phyloP scores from a whole-genome alignment of 2,888 invertebrate species.

The Mythimna impura region DNA sequence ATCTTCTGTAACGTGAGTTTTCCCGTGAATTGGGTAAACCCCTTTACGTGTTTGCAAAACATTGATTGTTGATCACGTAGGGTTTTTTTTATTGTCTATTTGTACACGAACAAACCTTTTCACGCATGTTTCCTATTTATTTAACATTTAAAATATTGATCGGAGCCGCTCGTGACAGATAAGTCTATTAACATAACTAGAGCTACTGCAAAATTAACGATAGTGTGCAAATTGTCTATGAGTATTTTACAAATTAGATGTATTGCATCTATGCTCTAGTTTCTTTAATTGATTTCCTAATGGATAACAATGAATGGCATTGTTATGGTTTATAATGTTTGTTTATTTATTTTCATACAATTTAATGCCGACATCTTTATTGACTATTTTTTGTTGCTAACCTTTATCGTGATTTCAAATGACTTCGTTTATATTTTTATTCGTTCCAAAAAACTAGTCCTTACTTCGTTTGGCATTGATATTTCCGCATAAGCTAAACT shows the following conservation, averaged over 20 bases:
- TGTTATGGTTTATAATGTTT: background rate
- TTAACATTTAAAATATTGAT: slow-evolving; percentile 7
- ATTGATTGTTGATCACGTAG: slow-evolving; percentile 61
- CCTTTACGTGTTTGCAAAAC: slow-evolving; percentile 74
- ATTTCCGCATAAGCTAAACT: background rate
- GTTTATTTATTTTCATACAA: slow-evolving; percentile 28
- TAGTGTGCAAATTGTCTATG: slow-evolving; percentile 15
- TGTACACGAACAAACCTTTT: background rate
- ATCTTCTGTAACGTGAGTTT: slow-evolving; percentile 70
- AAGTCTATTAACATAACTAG: slow-evolving; percentile 15
- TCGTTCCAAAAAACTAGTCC: background rate
- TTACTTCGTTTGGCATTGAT: background rate
- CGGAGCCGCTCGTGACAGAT: slow-evolving; percentile 20
- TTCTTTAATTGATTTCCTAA: slow-evolving; percentile 24
- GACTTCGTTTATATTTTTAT: slow-evolving; percentile 9
- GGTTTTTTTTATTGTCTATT: slow-evolving; percentile 12
- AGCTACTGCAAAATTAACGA: slow-evolving; percentile 17
- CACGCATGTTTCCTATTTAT: slow-evolving; percentile 4
- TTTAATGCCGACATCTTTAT: slow-evolving; percentile 1
- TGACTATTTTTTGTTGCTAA: background rate
- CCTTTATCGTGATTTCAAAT: background rate
- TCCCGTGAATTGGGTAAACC: slow-evolving; percentile 67
- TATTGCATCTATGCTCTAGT: slow-evolving; percentile 27
- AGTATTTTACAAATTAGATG: slow-evolving; percentile 14
- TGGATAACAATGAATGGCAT: slow-evolving; percentile 23